Percentiles rank a stretch among this genome's conserved stretches.
phyloP scores from a whole-genome alignment of 2,113 vertebrate genomes.

The Pantherophis guttatus region DNA sequence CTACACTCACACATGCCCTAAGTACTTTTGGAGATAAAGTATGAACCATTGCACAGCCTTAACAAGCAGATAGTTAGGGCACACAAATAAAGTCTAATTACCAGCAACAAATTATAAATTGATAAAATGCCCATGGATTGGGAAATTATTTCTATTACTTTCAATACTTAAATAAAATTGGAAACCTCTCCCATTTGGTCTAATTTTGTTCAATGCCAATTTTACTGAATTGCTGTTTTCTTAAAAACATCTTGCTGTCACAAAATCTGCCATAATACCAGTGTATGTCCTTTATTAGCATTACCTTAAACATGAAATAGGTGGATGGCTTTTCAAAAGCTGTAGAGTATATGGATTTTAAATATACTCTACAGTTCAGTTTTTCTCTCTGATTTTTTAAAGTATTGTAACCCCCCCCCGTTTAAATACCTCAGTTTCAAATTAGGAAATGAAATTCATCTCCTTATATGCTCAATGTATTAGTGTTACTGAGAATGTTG shows the following conservation, averaged over 20 bases:
- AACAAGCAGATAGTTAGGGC: neutral
- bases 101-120: neutral
- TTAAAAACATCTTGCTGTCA: slow-evolving; percentile 7
- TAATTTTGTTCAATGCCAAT: slow-evolving; percentile 50
- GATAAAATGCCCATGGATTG: neutral
- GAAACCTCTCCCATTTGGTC: neutral
- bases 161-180: neutral
- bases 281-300: slow-evolving; percentile 1
- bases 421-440: slow-evolving; percentile 61
- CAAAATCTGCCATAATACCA: slow-evolving; percentile 34
- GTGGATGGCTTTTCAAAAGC: slow-evolving; percentile 46
- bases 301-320: slow-evolving; percentile 27
- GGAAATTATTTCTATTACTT: neutral
- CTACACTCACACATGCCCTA: neutral
- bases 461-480: slow-evolving; percentile 62
- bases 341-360: slow-evolving; percentile 45
- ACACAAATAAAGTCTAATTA: neutral
- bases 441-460: slow-evolving; percentile 66
- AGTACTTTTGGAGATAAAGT: neutral
- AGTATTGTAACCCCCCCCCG: slow-evolving; percentile 25
- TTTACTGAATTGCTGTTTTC: slow-evolving; percentile 24
- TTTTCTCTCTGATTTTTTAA: slow-evolving; percentile 44
- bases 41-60: neutral
- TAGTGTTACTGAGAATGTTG: slow-evolving; percentile 35
- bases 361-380: slow-evolving; percentile 58